A percentile compares a stretch with the other conserved stretches of the same genome.
Evolutionary conservation across 2,113 vertebrate genomes (phyloP).

Genomic region (Protobothrops mucrosquamatus): DNA sequence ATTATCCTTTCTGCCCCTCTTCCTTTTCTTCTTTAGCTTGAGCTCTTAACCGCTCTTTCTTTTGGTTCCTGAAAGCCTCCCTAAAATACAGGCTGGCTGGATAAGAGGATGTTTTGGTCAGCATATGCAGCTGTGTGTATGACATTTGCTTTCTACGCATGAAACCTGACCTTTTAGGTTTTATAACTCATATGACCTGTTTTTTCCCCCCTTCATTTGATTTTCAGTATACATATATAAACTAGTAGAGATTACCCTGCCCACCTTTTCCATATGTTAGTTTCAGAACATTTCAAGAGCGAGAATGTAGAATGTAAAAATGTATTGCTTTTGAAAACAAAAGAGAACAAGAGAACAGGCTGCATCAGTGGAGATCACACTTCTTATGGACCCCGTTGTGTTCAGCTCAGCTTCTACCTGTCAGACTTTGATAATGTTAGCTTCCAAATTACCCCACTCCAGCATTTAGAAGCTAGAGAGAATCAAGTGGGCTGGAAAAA

Average conservation of each 20-base stretch:
- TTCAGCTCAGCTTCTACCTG: neutral
- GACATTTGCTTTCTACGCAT: neutral
- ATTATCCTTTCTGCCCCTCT: slow-evolving; percentile 24
- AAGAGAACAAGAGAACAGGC: neutral
- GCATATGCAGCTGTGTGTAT: neutral
- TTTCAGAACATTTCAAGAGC: neutral
- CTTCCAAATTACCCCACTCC: neutral
- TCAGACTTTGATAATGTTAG: neutral
- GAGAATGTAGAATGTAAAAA: neutral
- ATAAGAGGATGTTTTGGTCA: neutral
- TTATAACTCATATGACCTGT: neutral
- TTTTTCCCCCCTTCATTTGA: neutral
- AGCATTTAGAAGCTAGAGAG: neutral
- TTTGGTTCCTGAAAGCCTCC: slow-evolving; percentile 34
- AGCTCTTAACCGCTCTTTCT: slow-evolving; percentile 17
- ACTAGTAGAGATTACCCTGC: neutral
- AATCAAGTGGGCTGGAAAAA: neutral
- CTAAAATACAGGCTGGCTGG: neutral
- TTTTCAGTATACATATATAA: neutral
- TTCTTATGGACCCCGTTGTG: neutral
- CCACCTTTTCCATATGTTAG: neutral
- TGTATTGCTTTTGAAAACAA: neutral
- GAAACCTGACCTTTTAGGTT: neutral
- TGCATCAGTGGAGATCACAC: neutral
- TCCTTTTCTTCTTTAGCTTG: slow-evolving; percentile 25